These are phyloP conservation scores for Caenorhabditis sp. DNA, from an alignment of 2,888 invertebrate genomes.

Conservation along the genomic window DNA sequence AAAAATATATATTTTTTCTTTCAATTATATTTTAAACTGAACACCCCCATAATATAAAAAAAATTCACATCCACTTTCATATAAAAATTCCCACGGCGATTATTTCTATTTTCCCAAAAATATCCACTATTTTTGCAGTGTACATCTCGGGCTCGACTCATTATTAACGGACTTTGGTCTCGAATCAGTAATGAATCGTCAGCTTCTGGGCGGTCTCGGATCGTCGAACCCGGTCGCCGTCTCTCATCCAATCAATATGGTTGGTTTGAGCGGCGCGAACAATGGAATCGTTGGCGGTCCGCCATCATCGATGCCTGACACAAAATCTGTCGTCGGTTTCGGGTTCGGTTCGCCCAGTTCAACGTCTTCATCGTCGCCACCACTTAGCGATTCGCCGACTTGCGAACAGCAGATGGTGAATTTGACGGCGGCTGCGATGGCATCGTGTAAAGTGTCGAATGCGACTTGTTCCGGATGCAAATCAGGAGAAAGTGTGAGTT, in stretches of 20 bases:
- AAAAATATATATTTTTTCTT: too few species aligned
- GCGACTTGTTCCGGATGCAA: constrained; percentile 77
- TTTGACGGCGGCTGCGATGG: constrained; percentile 13
- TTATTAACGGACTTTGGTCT: constrained; percentile 77
- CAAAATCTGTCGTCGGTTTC: constrained; percentile 34
- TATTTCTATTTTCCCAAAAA: background rate
- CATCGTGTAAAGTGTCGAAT: background rate
- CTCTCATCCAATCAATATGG: constrained; percentile 13
- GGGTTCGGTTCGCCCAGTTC: constrained; percentile 72
- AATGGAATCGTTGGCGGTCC: constrained; percentile 18
- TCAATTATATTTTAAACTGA: too few species aligned
- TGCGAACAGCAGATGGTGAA: constrained; percentile 30
- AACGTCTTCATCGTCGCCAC: constrained; percentile 57
- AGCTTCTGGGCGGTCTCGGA: constrained; percentile 21
- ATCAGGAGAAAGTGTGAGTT: constrained; percentile 59
- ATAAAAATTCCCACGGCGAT: too few species aligned
- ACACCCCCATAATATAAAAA: too few species aligned
- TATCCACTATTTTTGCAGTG: constrained; percentile 22
- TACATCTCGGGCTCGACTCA: constrained; percentile 75
- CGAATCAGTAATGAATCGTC: constrained; percentile 53
- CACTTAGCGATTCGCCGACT: constrained; percentile 53
- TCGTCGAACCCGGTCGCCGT: constrained; percentile 1
- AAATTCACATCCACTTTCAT: too few species aligned
- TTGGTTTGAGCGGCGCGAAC: constrained; percentile 3
- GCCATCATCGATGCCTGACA: constrained; percentile 14